Conservation (phyloP, 2,113 vertebrate genomes). For the Maccullochella peelii region DNA sequence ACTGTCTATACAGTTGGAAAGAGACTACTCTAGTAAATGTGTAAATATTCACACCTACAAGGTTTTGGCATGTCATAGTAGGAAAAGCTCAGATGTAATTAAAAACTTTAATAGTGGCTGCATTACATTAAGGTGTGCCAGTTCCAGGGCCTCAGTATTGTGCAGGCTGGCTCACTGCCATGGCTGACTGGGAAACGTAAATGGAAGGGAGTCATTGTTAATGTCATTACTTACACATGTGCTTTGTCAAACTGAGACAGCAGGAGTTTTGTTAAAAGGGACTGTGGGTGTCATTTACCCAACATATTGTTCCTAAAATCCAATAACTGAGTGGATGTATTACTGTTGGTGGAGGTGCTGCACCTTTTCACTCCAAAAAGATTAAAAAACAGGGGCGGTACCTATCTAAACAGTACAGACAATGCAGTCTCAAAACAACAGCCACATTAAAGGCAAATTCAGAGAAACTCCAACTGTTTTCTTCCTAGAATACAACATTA, state of each 20-base stretch:
- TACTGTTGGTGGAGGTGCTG: neutral
- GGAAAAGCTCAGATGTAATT: neutral
- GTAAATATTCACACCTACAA: slow-evolving; percentile 1
- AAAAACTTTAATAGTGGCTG: neutral
- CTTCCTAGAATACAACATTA: neutral
- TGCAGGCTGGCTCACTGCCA: slow-evolving; percentile 6
- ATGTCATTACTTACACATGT: neutral
- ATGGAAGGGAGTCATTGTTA: neutral
- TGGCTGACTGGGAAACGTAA: neutral
- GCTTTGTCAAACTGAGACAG: neutral
- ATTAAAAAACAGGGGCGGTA: neutral
- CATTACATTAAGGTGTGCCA: neutral
- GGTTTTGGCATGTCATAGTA: neutral
- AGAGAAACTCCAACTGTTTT: neutral
- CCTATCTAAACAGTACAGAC: neutral
- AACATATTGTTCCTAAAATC: neutral
- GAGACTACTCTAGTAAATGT: neutral
- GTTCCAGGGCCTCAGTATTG: neutral
- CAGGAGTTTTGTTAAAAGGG: neutral
- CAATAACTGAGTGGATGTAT: neutral
- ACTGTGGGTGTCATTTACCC: neutral
- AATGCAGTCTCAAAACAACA: neutral
- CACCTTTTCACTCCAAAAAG: neutral
- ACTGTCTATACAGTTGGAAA: neutral
- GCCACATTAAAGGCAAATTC: neutral